Conservation (phyloP, 2,797 vertebrate species). For the Leptatherina wallacei region DNA sequence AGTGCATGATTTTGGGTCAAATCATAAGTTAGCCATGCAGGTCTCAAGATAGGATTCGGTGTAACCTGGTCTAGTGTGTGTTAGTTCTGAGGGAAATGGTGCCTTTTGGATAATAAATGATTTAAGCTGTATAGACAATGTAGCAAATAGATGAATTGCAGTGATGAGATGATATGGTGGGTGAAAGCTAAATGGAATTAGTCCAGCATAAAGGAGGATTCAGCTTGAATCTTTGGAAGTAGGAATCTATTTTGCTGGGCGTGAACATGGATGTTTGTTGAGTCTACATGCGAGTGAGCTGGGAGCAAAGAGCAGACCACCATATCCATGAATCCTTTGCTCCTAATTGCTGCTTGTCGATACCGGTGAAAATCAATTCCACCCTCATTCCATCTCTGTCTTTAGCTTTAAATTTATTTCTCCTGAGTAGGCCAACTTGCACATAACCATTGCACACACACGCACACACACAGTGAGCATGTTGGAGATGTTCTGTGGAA, state of each 20-base stretch:
- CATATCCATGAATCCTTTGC: conserved; percentile 46
- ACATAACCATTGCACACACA: conserved; percentile 1
- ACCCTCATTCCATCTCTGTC: conserved; percentile 38
- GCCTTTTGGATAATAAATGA: conserved; percentile 66
- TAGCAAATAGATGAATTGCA: conserved; percentile 32
- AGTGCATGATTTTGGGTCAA: conserved; percentile 67
- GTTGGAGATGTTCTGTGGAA: conserved; percentile 57
- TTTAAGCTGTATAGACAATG: conserved; percentile 28
- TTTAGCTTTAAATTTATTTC: conserved; percentile 45
- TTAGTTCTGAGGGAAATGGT: conserved; percentile 47
- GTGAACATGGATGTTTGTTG: conserved; percentile 15
- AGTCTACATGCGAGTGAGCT: conserved; percentile 13
- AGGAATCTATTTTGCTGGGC: conserved; percentile 21
- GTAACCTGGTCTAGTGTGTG: conserved; percentile 24
- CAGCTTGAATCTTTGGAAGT: conserved; percentile 2
- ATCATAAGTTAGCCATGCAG: conserved; percentile 50
- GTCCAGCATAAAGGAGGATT: conserved; percentile 11
- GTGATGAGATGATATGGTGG: conserved; percentile 4
- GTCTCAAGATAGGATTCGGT: conserved; percentile 51
- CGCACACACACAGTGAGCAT: conserved; percentile 36
- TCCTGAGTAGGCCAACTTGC: conserved; percentile 12
- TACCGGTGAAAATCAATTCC: conserved; percentile 44
- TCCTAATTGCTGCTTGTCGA: conserved; percentile 45
- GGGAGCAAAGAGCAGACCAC: conserved; percentile 49
- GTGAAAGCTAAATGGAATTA: conserved; percentile 1